Evolutionary conservation across 2,888 invertebrate genomes (phyloP), one percentile per base, ranked within the genome.

Genomic region (Callinectes sapidus): DNA sequence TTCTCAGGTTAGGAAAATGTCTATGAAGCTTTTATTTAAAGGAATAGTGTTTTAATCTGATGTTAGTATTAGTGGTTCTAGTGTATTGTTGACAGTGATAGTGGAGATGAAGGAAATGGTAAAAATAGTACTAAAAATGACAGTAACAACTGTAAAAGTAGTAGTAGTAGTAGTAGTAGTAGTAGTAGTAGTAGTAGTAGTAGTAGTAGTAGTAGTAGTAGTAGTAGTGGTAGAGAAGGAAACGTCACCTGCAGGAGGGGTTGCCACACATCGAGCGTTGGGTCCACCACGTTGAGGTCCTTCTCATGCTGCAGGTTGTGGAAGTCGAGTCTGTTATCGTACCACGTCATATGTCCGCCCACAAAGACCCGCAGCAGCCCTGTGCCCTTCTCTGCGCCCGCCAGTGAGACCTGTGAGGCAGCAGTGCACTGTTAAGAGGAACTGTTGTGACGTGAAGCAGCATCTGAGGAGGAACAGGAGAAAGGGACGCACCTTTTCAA

Each of bases 401-500:
- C 87, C 87, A 48, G 35, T 13, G 48, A 48, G 42, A 87, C 87
- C 87, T 87, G 87, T 2, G 10, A 14, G 81, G 35, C 81, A 18
- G 35, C 81, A 18, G 35, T 13, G 35, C 16, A n/a, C 35, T 32
- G 13, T 81, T 3, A 81, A 16, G 35, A 81, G 81, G 81, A 16
- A 5, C 5, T 32, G 32, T 13, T 32, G 16, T 16, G 35, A 16
- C 81, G 2, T 81, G 35, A 35, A 81, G 3, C 2, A 16, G n/a
- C 16, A 81, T 6, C 5, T 18, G 13, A 81, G 14, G 81, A 35
- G 35, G 2, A 61, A 23, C 61, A 23, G 23, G 18, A 16, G 81
- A 32, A 16, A 35, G 81, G 81, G 35, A 81, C 88, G 48, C 28
- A 88, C 88, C 88, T 88, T 88, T 6, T 18, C 23, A 61, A 88